phyloP scores from a whole-genome alignment of 2,797 vertebrate species.

The Myripristis murdjan region DNA sequence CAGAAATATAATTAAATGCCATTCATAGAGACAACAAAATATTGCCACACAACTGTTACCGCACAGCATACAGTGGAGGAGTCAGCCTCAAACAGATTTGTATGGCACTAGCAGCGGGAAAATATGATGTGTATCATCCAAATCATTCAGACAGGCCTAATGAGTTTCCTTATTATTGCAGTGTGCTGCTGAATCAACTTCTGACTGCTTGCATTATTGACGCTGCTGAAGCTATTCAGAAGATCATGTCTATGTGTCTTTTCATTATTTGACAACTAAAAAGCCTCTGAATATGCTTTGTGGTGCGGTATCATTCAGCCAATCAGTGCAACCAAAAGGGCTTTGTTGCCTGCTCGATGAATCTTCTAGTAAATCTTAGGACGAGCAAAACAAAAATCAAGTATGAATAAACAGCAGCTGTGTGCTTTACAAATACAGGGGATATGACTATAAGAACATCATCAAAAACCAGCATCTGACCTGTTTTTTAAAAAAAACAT shows the following conservation, averaged over 20 bases:
- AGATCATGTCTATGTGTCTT: conserved; percentile 41
- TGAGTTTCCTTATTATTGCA: conserved; percentile 49
- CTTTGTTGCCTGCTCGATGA: conserved; percentile 24
- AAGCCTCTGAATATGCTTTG: conserved; percentile 36
- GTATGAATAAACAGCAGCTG: conserved; percentile 42
- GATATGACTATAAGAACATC: conserved; percentile 31
- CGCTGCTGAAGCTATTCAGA: conserved; percentile 47
- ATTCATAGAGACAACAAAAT: conserved; percentile 41
- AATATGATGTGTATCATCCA: conserved; percentile 49
- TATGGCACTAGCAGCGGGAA: conserved; percentile 22
- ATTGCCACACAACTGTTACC: conserved; percentile 33
- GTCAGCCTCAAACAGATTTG: conserved; percentile 44
- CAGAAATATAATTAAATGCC: conserved; percentile 67
- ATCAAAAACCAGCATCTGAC: conserved; percentile 52
- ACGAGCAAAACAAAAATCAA: conserved; percentile 41
- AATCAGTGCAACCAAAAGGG: conserved; percentile 34
- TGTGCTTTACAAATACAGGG: conserved; percentile 31
- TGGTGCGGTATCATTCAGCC: conserved; percentile 23
- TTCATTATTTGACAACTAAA: conserved; percentile 49
- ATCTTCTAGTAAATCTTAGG: conserved; percentile 26
- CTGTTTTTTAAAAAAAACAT: too few relatives aligned
- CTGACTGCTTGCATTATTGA: conserved; percentile 42
- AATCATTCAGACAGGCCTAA: conserved; percentile 51
- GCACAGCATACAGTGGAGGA: conserved; percentile 17
- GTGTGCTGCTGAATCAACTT: conserved; percentile 35